These are phyloP conservation scores for Steinernema feltiae DNA, from an alignment of 1,140 invertebrate species.

Conservation along the genomic window DNA sequence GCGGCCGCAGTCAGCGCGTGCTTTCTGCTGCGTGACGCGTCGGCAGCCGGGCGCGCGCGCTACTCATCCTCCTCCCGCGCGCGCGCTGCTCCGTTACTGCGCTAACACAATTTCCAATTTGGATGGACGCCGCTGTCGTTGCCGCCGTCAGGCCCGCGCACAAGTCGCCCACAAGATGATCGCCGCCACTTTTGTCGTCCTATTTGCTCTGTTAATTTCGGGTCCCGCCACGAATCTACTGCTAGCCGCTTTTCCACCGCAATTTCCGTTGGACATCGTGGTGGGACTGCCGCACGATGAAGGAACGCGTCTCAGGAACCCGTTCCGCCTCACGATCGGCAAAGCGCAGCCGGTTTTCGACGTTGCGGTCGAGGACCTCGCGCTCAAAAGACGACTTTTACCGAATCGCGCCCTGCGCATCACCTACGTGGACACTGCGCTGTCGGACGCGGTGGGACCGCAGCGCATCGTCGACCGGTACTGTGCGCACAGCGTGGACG, in stretches of 20 bases:
- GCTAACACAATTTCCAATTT: conserved; percentile 14
- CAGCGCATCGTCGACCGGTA: conserved; percentile 54
- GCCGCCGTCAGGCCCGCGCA: background rate
- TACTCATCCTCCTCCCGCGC: background rate
- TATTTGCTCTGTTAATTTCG: background rate
- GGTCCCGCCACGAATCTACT: too few relatives aligned
- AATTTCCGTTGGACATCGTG: conserved; percentile 53
- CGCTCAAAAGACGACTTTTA: conserved; percentile 32
- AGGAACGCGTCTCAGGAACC: conserved; percentile 44
- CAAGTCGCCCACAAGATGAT: background rate
- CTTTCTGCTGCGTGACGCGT: background rate
- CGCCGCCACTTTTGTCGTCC: conserved; percentile 9
- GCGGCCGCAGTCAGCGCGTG: background rate
- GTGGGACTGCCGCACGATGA: conserved; percentile 48
- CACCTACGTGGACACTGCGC: conserved; percentile 50
- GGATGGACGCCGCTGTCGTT: background rate
- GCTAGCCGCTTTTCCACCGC: background rate
- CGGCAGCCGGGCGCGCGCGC: too few relatives aligned
- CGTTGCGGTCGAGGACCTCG: conserved; percentile 50
- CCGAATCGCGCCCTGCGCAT: conserved; percentile 41
- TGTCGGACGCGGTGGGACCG: conserved; percentile 53
- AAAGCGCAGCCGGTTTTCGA: conserved; percentile 55
- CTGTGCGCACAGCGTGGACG: conserved; percentile 64
- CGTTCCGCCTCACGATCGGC: conserved; percentile 46
- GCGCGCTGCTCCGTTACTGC: background rate